Evolutionary conservation across 2,797 vertebrate genomes (phyloP).

Genomic region (Anomalospiza imberbis): DNA sequence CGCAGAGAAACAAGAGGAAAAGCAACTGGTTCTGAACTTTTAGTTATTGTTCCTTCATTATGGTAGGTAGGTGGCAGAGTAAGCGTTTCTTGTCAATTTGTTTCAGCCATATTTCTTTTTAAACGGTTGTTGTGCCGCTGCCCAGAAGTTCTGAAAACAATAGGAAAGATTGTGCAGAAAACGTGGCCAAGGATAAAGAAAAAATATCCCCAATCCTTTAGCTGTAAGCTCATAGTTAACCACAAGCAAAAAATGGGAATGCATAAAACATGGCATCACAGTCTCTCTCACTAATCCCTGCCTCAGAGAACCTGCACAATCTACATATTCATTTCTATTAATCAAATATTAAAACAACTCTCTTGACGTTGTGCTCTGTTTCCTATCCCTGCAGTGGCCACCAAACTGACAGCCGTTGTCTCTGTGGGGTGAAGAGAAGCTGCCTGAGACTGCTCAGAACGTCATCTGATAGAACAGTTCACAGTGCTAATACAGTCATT

Average conservation of each 20-base stretch:
- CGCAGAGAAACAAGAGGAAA: not conserved
- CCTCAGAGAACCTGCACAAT: not conserved
- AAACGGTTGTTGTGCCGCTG: not conserved
- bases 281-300: not conserved
- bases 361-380: not conserved
- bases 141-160: not conserved
- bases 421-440: not conserved
- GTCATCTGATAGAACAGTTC: not conserved
- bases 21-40: not conserved
- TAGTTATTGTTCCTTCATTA: not conserved
- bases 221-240: not conserved
- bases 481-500: not conserved
- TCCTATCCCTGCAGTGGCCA: not conserved
- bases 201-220: not conserved
- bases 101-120: slow-evolving; percentile 23
- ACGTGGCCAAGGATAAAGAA: not conserved
- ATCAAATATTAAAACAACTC: not conserved
- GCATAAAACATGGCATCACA: not conserved
- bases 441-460: not conserved
- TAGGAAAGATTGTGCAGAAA: not conserved
- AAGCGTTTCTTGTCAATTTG: not conserved
- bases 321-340: not conserved
- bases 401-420: not conserved
- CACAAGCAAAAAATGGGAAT: not conserved
- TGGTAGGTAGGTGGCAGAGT: not conserved